Base-by-base conservation (phyloP, 53 echinoderm and acorn worm species). In the Holothuria leucospilota region DNA sequence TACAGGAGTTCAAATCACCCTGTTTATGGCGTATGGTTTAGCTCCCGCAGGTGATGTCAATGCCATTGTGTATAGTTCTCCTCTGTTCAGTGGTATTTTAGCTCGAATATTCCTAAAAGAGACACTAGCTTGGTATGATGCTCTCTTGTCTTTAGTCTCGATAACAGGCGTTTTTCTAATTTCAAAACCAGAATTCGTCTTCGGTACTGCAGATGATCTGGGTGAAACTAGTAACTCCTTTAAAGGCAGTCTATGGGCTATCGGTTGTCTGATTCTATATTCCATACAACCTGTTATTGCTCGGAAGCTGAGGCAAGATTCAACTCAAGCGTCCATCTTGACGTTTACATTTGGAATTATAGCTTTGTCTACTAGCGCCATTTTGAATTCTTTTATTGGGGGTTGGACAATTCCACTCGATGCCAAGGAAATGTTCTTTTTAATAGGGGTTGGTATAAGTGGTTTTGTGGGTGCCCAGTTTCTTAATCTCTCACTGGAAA, bases 91-190 rank as follows among this genome's bases (percentile, higher is more conserved):
- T 20, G 71, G 71, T 38, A 23, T 71, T 16, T n/a, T 38, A 12
- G 71, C 71, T 18, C 41, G 71, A 42, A 71, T 71, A 39, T 71
- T 71, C n/a, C 71, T 71, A 30, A 71, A 71, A 71, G 71, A 71
- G 29, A 20, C 39, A 40, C 38, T 71, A 0, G 21, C 18, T 21
- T 71, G 20, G 9, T 39, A 40, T 3, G 71, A 71, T 4, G 46
- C 7, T 23, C 15, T 71, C n/a, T 8, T 71, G 13, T 40, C 71
- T 11, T 10, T 39, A 13, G 39, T 71, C 12, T 71, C 39, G 5
- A 42, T 38, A 2, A 16, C 20, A n/a, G 71, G 71, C 6, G 41
- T 71, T 13, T 71, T 71, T 14, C 39, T 71, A 13, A 71, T 71
- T 38, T 15, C 71, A n/a, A 71, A 42, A 39, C 71, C 71, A 29